A percentile compares a stretch with the other conserved stretches of the same genome.
phyloP scores from a whole-genome alignment of 2,797 vertebrate genomes.

The Tenualosa thibaudeaui region DNA sequence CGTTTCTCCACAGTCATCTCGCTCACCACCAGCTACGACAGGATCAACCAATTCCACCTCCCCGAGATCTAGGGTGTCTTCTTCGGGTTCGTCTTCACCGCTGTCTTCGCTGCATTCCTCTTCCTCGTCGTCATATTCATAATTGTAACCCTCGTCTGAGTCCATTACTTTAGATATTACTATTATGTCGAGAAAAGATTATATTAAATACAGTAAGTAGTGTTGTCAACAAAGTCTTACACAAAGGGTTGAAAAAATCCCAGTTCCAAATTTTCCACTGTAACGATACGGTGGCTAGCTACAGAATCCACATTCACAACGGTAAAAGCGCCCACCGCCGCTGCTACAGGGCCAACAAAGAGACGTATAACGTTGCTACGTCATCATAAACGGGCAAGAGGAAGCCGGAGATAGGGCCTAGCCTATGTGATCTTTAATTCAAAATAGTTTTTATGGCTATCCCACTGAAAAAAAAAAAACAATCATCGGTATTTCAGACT shows the following conservation, averaged over 20 bases:
- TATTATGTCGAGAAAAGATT: constrained; percentile 43
- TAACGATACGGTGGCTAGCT: constrained; percentile 12
- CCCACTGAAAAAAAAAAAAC: background rate
- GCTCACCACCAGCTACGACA: constrained; percentile 90
- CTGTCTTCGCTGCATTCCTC: constrained; percentile 99
- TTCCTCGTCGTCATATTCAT: constrained; percentile 95
- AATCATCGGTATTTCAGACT: background rate
- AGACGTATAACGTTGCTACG: constrained; percentile 67
- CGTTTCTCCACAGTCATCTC: constrained; percentile 87
- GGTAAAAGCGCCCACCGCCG: constrained; percentile 79
- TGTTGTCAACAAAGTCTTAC: constrained; percentile 20
- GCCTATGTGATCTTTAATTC: background rate
- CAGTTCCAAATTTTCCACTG: constrained; percentile 23
- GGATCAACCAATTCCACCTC: constrained; percentile 97
- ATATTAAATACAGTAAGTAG: background rate
- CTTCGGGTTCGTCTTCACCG: constrained; percentile 92
- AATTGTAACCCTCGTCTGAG: constrained; percentile 99
- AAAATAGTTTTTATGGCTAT: background rate
- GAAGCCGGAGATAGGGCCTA: background rate
- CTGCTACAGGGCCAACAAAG: constrained; percentile 93
- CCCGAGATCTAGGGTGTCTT: constrained; percentile 91
- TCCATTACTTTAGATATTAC: constrained; percentile 82
- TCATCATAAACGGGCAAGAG: constrained; percentile 1
- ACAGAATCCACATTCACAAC: constrained; percentile 61
- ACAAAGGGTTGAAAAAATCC: constrained; percentile 23